Evolutionary conservation across 2,797 vertebrate genomes (phyloP).

Genomic region (Gallinago nigripennis): DNA sequence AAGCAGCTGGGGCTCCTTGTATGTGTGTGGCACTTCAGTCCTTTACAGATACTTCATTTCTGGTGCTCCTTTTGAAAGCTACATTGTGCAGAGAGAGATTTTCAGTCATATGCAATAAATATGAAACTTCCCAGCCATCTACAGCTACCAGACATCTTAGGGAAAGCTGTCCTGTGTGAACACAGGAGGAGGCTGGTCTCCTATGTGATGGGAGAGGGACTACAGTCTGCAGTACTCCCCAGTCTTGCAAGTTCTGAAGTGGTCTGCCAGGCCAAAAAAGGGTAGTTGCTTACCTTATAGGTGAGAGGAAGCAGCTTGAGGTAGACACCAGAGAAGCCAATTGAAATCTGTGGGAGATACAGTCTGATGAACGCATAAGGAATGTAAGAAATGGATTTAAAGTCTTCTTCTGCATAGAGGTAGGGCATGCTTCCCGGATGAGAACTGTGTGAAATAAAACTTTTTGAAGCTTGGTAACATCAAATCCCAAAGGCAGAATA

Average conservation of each 20-base stretch:
- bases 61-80: background rate
- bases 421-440: background rate
- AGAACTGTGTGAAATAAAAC: background rate
- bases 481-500: background rate
- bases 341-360: background rate
- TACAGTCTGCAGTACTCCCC: accelerated
- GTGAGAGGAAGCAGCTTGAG: background rate
- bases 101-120: background rate
- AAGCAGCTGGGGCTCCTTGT: background rate
- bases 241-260: background rate
- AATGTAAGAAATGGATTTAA: background rate
- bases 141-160: background rate
- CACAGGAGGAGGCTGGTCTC: background rate
- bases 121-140: background rate
- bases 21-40: background rate
- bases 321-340: background rate
- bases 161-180: background rate
- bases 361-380: background rate
- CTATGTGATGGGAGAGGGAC: background rate
- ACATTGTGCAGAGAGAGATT: background rate
- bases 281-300: background rate
- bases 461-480: background rate
- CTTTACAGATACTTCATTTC: background rate
- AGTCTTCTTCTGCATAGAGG: background rate
- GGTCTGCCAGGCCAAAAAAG: background rate